phyloP scores from a whole-genome alignment of 1,140 invertebrate genomes.

The Drosophila sproati region DNA sequence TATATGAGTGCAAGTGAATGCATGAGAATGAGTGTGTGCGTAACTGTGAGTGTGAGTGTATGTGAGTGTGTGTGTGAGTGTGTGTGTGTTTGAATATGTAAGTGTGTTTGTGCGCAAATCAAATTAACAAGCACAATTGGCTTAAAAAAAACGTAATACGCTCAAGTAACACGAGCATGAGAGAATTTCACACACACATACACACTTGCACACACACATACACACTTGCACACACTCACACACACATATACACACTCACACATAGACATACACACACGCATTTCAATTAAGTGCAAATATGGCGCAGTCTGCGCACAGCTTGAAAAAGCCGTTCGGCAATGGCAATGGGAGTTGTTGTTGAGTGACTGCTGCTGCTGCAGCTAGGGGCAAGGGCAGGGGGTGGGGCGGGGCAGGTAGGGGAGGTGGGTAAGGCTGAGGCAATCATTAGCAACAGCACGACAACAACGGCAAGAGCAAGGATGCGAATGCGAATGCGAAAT shows the following conservation, averaged over 20 bases:
- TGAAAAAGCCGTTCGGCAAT: conserved; percentile 53
- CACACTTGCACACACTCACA: conserved; percentile 8
- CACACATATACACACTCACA: neutral
- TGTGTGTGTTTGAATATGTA: conserved; percentile 17
- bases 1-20: too few relatives aligned
- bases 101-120: conserved; percentile 59
- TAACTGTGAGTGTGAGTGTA: conserved; percentile 11
- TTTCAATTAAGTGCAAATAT: conserved; percentile 81
- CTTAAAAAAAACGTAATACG: conserved; percentile 67
- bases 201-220: conserved; percentile 25
- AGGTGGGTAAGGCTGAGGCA: conserved; percentile 52
- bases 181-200: neutral
- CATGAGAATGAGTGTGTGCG: neutral
- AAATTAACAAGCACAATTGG: conserved; percentile 82
- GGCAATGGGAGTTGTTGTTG: conserved; percentile 29
- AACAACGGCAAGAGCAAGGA: conserved; percentile 43
- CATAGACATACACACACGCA: conserved; percentile 49
- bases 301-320: conserved; percentile 72
- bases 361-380: neutral
- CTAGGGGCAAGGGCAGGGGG: neutral
- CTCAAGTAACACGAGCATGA: conserved; percentile 55
- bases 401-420: neutral
- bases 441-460: conserved; percentile 76
- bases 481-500: conserved; percentile 30
- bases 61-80: conserved; percentile 24